Conservation (phyloP, 2,888 invertebrate genomes). For the Carpatolechia fugitivella region DNA sequence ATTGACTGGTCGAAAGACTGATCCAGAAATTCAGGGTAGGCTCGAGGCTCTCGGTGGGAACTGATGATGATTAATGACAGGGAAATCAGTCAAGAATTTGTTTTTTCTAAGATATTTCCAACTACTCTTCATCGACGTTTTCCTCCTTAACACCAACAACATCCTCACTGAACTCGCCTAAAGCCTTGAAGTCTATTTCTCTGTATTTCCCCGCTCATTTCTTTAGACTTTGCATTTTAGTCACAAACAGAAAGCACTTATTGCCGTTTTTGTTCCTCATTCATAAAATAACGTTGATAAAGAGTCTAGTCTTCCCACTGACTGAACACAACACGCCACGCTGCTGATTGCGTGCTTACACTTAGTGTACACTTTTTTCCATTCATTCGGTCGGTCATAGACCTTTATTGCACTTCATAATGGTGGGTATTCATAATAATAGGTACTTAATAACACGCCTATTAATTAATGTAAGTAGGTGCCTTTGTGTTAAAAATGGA, state of each 20-base stretch:
- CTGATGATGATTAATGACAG: too few relatives aligned
- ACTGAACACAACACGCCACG: constrained; percentile 11
- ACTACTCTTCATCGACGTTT: too few relatives aligned
- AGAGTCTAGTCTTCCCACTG: constrained; percentile 16
- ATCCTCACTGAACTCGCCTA: too few relatives aligned
- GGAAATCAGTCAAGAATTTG: too few relatives aligned
- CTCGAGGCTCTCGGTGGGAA: too few relatives aligned
- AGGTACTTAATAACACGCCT: not conserved
- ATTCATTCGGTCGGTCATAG: constrained; percentile 19
- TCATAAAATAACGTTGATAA: constrained; percentile 11
- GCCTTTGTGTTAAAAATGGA: constrained; percentile 18
- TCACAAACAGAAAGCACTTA: not conserved
- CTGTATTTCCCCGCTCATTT: not conserved
- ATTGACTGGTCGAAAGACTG: too few relatives aligned
- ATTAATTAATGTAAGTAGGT: not conserved
- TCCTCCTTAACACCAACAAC: too few relatives aligned
- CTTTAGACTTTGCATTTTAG: not conserved
- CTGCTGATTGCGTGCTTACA: constrained; percentile 15
- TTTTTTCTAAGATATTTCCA: too few relatives aligned
- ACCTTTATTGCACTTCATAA: constrained; percentile 15
- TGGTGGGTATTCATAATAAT: constrained; percentile 2
- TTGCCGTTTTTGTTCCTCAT: constrained; percentile 14
- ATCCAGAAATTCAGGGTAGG: too few relatives aligned
- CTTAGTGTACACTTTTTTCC: constrained; percentile 14
- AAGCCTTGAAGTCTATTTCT: too few relatives aligned